Evolutionary conservation across 2,888 invertebrate genomes (phyloP).

Genomic region (Ptychoptera albimana): DNA sequence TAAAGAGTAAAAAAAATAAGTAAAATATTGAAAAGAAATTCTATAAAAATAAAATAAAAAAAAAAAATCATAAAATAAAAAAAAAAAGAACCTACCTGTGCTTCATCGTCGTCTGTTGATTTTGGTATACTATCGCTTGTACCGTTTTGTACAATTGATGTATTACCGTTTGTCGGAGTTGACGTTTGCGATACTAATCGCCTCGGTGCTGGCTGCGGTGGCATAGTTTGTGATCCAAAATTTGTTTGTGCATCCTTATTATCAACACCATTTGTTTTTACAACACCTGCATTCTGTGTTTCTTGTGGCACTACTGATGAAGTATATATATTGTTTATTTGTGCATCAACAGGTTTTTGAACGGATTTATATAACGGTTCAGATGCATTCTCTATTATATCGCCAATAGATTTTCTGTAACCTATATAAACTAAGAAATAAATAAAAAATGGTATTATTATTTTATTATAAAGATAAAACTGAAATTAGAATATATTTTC

Average conservation of each 20-base stretch:
- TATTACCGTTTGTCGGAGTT: conserved; percentile 26
- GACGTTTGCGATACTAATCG: conserved; percentile 32
- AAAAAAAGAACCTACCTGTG: no score
- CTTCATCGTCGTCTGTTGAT: background rate
- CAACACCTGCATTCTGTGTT: conserved; percentile 9
- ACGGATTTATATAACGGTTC: conserved; percentile 16
- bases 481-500: background rate
- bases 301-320: conserved; percentile 11
- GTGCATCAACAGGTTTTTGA: conserved; percentile 33
- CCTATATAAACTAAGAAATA: conserved; percentile 27
- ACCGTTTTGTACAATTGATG: background rate
- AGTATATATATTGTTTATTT: conserved; percentile 20
- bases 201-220: conserved; percentile 24
- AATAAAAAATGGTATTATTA: background rate
- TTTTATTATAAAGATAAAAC: background rate
- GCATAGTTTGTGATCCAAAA: conserved; percentile 6
- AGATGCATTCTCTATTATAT: conserved; percentile 24
- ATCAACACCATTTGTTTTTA: conserved; percentile 24
- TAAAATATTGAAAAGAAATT: no score
- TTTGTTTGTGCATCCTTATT: conserved; percentile 7
- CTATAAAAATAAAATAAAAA: no score
- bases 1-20: no score
- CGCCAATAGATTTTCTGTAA: conserved; percentile 42
- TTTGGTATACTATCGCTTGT: background rate
- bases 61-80: no score